Conservation (phyloP, 2,797 vertebrate genomes). For the Xenops minutus region DNA sequence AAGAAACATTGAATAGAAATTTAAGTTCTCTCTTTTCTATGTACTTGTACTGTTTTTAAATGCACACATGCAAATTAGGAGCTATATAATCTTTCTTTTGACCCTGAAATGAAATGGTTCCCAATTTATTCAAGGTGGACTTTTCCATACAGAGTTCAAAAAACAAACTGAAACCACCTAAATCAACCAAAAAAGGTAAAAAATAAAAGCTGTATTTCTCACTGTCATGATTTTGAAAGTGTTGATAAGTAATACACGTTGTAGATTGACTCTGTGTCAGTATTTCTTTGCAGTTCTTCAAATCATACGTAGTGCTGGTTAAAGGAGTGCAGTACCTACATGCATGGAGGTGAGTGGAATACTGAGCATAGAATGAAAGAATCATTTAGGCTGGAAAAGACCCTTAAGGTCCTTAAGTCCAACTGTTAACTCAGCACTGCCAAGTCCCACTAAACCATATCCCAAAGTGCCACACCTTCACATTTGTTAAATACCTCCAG, state of each 20-base stretch:
- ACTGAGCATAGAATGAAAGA: not conserved
- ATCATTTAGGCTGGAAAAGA: not conserved
- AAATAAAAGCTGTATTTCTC: not conserved
- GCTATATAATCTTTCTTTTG: not conserved
- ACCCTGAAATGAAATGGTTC: not conserved
- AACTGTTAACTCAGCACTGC: not conserved
- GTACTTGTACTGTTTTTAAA: not conserved
- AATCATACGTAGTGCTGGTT: not conserved
- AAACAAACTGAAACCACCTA: not conserved
- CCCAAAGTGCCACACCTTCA: not conserved
- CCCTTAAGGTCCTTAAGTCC: not conserved
- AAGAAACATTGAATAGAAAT: not conserved
- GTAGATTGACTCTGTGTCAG: not conserved
- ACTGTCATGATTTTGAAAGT: not conserved
- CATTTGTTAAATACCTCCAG: not conserved
- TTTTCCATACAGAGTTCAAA: not conserved
- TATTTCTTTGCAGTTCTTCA: not conserved
- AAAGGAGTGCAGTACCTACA: not conserved
- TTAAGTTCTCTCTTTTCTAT: not conserved
- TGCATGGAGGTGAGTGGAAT: not conserved
- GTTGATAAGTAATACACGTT: not conserved
- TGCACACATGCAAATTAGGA: not conserved
- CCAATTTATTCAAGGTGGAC: not conserved
- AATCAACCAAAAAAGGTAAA: not conserved
- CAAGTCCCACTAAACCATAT: not conserved